A percentile compares a stretch with the other conserved stretches of the same genome.
Evolutionary conservation across 2,113 vertebrate species (phyloP).

Genomic region (Nibea coibor): DNA sequence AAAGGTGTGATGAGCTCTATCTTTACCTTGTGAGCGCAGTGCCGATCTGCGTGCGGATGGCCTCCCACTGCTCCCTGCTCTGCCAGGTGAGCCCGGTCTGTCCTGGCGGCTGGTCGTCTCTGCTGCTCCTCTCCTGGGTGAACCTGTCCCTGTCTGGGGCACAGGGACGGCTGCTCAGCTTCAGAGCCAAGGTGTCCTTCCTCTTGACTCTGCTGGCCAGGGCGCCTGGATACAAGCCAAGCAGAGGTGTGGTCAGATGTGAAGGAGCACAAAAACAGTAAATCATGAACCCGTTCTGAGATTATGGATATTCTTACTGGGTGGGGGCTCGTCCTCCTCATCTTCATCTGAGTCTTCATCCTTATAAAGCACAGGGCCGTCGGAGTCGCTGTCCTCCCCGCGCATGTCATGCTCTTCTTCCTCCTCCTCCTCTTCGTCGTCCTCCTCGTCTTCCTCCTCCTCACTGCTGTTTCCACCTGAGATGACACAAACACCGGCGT

Average conservation of each 20-base stretch:
- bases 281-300: neutral
- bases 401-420: conserved; percentile 84
- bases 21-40: conserved; percentile 91
- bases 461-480: conserved; percentile 87
- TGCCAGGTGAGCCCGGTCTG: conserved; percentile 90
- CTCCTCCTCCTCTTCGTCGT: conserved; percentile 83
- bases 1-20: neutral
- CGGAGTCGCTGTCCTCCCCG: conserved; percentile 93
- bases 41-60: conserved; percentile 95
- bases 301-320: conserved; percentile 67
- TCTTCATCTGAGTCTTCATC: conserved; percentile 92
- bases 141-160: conserved; percentile 83
- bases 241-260: conserved; percentile 1
- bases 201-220: conserved; percentile 95
- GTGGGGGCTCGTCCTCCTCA: conserved; percentile 88
- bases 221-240: conserved; percentile 80
- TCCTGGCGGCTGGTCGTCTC: conserved; percentile 82
- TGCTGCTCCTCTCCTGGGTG: conserved; percentile 70
- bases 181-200: conserved; percentile 97
- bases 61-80: conserved; percentile 97
- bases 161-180: conserved; percentile 87
- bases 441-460: conserved; percentile 87
- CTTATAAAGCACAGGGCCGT: conserved; percentile 93
- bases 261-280: neutral
- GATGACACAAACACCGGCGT: conserved; percentile 86